Conservation (phyloP, 2,113 vertebrate genomes). For the Himantopus leucocephalus region DNA sequence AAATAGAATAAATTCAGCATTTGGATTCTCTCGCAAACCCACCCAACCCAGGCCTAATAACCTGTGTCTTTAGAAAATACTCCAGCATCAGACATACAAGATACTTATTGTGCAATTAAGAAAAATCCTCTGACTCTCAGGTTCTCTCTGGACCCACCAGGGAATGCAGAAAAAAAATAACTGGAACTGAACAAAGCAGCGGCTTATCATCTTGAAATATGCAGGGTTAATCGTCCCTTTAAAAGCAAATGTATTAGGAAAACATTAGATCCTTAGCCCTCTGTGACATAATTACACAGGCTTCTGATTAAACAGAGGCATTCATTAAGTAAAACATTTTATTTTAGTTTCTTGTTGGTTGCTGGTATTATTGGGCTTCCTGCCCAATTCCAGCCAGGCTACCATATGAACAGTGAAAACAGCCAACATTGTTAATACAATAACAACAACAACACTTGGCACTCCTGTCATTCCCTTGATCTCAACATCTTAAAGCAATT, state of each 20-base stretch:
- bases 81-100: slow-evolving; percentile 15
- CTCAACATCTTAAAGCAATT: slow-evolving; percentile 53
- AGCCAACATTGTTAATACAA: slow-evolving; percentile 56
- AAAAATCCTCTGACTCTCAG: slow-evolving; percentile 39
- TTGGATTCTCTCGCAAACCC: slow-evolving; percentile 11
- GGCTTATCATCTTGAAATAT: slow-evolving; percentile 66
- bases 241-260: slow-evolving; percentile 60
- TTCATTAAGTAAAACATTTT: slow-evolving; percentile 69
- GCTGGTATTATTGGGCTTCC: slow-evolving; percentile 53
- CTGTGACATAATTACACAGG: slow-evolving; percentile 67
- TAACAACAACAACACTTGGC: slow-evolving; percentile 62
- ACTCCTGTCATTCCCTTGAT: slow-evolving; percentile 37
- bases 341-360: slow-evolving; percentile 60
- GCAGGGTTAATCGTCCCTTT: slow-evolving; percentile 49
- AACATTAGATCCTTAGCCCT: slow-evolving; percentile 64
- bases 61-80: slow-evolving; percentile 33
- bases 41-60: slow-evolving; percentile 35
- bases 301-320: slow-evolving; percentile 62
- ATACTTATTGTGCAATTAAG: slow-evolving; percentile 51
- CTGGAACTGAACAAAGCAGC: slow-evolving; percentile 48
- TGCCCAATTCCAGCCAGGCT: slow-evolving; percentile 71
- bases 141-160: slow-evolving; percentile 21
- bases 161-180: slow-evolving; percentile 31
- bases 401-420: slow-evolving; percentile 68
- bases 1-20: slow-evolving; percentile 23